Conservation (phyloP, 2,888 invertebrate species). For the Ormia ochracea region DNA sequence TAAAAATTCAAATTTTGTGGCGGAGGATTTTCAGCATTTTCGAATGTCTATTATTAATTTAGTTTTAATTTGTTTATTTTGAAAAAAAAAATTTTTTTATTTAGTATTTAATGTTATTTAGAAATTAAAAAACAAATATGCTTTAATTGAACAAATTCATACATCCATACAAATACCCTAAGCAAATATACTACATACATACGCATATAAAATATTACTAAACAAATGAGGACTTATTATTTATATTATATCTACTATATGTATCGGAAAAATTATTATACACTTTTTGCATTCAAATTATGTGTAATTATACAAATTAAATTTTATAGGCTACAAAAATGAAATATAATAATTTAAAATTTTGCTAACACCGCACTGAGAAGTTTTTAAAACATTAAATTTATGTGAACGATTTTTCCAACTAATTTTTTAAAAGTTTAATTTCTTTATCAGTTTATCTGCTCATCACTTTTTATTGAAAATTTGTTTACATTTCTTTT, state of each 20-base stretch:
- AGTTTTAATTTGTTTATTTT: conserved; percentile 35
- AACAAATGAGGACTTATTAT: background rate
- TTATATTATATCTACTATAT: background rate
- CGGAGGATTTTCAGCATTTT: conserved; percentile 19
- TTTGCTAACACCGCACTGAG: too few relatives aligned
- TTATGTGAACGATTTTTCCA: too few relatives aligned
- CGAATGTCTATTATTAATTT: conserved; percentile 16
- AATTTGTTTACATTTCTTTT: too few relatives aligned
- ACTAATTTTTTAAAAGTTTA: too few relatives aligned
- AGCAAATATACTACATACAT: conserved; percentile 42
- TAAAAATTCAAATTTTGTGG: conserved; percentile 31
- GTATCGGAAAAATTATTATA: background rate
- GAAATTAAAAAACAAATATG: background rate
- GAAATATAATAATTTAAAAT: too few relatives aligned
- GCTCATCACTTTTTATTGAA: too few relatives aligned
- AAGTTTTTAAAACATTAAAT: too few relatives aligned
- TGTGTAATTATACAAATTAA: too few relatives aligned
- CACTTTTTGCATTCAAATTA: background rate
- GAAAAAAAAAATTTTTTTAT: conserved; percentile 19
- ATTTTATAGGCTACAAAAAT: too few relatives aligned
- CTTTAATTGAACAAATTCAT: too few relatives aligned
- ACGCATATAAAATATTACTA: conserved; percentile 26
- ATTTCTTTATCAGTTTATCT: too few relatives aligned
- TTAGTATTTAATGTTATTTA: background rate
- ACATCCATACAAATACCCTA: conserved; percentile 32